Conservation (phyloP, 2,888 invertebrate genomes). For the Conchocele bisecta region DNA sequence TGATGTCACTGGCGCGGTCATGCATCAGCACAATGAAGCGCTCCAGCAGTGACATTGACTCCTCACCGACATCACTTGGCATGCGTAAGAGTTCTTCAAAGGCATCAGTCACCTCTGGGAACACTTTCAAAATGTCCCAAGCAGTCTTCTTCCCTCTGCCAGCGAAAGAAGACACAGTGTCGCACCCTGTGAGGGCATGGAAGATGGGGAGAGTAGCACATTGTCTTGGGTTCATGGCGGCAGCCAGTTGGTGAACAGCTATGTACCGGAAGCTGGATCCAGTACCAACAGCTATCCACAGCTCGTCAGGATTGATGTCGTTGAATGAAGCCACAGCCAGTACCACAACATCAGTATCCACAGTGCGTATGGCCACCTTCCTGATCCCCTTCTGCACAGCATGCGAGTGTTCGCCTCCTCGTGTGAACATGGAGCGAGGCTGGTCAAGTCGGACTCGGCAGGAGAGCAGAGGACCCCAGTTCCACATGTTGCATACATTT, state of each 20-base stretch:
- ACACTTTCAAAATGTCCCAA: slow-evolving; percentile 1
- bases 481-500: no score
- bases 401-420: slow-evolving; percentile 46
- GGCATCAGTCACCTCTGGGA: background rate
- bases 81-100: background rate
- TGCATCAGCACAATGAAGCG: slow-evolving; percentile 1
- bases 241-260: background rate
- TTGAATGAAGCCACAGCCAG: background rate
- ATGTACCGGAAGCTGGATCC: slow-evolving; percentile 3
- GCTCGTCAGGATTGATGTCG: background rate
- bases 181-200: slow-evolving; percentile 20
- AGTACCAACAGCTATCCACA: slow-evolving; percentile 20
- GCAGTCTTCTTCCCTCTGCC: slow-evolving; percentile 22
- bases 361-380: slow-evolving; percentile 15
- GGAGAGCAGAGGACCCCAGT: no score
- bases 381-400: background rate
- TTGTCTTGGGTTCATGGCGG: background rate
- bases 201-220: background rate
- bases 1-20: background rate
- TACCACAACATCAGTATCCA: slow-evolving; percentile 37
- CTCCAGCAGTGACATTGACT: background rate
- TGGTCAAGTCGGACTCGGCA: slow-evolving; percentile 23
- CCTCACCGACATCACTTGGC: background rate
- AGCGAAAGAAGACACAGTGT: slow-evolving; percentile 15
- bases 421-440: slow-evolving; percentile 24